Base-by-base conservation (phyloP, 2,888 invertebrate genomes). In the Trypoxylon attenuatum region DNA sequence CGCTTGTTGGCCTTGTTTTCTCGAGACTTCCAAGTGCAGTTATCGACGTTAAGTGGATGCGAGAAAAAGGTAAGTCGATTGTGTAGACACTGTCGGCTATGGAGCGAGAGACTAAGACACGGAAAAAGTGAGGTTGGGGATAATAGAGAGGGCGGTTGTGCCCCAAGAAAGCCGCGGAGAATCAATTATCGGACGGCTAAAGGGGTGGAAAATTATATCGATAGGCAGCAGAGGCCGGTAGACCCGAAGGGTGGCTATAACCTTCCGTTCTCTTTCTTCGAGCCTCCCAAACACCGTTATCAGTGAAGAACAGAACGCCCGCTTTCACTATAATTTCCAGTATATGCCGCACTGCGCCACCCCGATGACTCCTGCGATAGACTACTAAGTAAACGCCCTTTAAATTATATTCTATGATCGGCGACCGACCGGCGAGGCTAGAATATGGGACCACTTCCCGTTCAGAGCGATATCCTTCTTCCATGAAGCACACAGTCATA, bases 171-270 rank as follows among this genome's bases (percentile, higher is more conserved):
- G 68, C 66, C 50, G 53, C 65, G 60, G 63, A 66, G 57, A 81
- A 78, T 79, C 78, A 76, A 81, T 81, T 81, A 80, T 71, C 70
- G 65, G 61, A 2, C 58, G 70, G 45, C 67, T 72, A 65, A 68
- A 65, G 65, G 60, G 51, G 64, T 66, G 79, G 79, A 80, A 80
- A 81, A 81, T 79, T 70, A 78, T 76, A 80, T 77, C 66, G 71
- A 56, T 67, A 67, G 45, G n/a, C n/a, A n/a, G n/a, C n/a, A n/a
- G n/a, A n/a, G n/a, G 16, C 54, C 10, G 27, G 47, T 23, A 33
- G 43, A 47, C 21, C 25, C 23, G 27, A 49, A 29, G 57, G 51
- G 15, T 43, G 55, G 49, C 43, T 42, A 43, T 45, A 58, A 58
- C 42, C 56, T 56, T 57, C 45, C 46, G 53, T 53, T 51, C 59